These are phyloP conservation scores for Sinopyrophorus schimmeli DNA, from an alignment of 2,888 invertebrate species.

Conservation along the genomic window DNA sequence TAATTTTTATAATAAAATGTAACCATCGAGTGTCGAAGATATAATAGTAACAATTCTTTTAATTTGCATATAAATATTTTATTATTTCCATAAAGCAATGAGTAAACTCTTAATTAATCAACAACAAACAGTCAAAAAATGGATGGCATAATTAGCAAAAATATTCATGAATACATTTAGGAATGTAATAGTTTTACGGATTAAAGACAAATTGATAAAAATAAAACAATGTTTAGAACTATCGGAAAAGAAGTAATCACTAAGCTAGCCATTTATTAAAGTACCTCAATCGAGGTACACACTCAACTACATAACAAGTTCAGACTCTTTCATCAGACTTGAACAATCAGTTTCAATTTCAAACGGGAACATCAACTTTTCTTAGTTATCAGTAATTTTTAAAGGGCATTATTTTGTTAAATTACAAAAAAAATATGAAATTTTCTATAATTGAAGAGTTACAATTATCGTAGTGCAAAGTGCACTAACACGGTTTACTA, in stretches of 20 bases:
- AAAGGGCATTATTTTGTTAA: slow-evolving; percentile 4
- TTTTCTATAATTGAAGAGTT: slow-evolving; percentile 12
- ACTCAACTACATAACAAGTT: slow-evolving; percentile 47
- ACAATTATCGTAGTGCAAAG: slow-evolving; percentile 14
- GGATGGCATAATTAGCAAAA: slow-evolving; percentile 3
- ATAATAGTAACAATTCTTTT: too few relatives aligned
- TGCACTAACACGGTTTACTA: slow-evolving; percentile 37
- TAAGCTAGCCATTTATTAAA: slow-evolving; percentile 25
- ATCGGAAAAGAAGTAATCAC: slow-evolving; percentile 10
- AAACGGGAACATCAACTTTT: slow-evolving; percentile 3
- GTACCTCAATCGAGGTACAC: slow-evolving; percentile 47
- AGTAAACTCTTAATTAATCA: too few relatives aligned
- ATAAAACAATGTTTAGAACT: slow-evolving; percentile 27
- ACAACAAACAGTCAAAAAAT: too few relatives aligned
- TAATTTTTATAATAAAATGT: too few relatives aligned
- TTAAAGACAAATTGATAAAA: slow-evolving; percentile 44
- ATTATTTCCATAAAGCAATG: too few relatives aligned
- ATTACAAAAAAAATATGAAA: slow-evolving; percentile 17
- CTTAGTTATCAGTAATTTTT: not conserved
- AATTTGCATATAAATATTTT: too few relatives aligned
- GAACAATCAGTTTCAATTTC: slow-evolving; percentile 38
- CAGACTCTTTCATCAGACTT: slow-evolving; percentile 55
- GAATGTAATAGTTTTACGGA: slow-evolving; percentile 51
- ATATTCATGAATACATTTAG: slow-evolving; percentile 47
- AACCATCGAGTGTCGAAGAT: too few relatives aligned